Percentiles rank a stretch among this genome's conserved stretches.
These are phyloP conservation scores for Limanda limanda DNA, from an alignment of 2,113 vertebrate species.

Conservation along the genomic window DNA sequence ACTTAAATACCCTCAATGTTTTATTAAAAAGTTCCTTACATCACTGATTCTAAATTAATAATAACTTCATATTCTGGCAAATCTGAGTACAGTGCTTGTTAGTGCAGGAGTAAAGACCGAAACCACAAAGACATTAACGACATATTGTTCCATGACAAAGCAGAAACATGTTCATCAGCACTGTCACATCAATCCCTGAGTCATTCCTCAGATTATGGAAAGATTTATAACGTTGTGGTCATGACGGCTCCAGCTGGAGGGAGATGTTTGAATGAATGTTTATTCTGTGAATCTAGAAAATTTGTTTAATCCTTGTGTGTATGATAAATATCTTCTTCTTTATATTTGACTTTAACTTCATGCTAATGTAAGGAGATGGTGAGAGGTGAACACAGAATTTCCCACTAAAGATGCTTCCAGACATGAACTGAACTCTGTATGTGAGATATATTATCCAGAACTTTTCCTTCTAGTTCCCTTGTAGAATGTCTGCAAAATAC, in stretches of 20 bases:
- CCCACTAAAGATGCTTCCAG: no score
- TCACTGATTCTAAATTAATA: neutral
- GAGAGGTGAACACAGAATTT: no score
- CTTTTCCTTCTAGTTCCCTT: no score
- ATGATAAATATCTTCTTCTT: no score
- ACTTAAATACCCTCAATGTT: neutral
- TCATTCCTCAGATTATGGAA: neutral
- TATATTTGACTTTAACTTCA: no score
- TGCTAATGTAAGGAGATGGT: neutral
- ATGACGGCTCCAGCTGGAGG: neutral
- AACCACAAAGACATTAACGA: neutral
- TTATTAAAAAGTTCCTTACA: neutral
- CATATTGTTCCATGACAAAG: neutral
- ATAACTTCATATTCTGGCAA: neutral
- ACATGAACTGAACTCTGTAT: no score
- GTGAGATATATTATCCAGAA: no score
- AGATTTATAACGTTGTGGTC: neutral
- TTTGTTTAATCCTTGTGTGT: neutral
- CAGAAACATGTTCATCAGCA: neutral
- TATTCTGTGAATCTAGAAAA: neutral
- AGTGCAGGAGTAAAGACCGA: neutral
- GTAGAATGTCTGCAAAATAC: no score
- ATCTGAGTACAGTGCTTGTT: neutral
- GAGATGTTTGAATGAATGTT: neutral
- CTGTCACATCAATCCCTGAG: neutral